Evolutionary conservation across 2,113 vertebrate genomes (phyloP), one percentile per base, ranked within the genome.

Genomic region (Caranx melampygus): DNA sequence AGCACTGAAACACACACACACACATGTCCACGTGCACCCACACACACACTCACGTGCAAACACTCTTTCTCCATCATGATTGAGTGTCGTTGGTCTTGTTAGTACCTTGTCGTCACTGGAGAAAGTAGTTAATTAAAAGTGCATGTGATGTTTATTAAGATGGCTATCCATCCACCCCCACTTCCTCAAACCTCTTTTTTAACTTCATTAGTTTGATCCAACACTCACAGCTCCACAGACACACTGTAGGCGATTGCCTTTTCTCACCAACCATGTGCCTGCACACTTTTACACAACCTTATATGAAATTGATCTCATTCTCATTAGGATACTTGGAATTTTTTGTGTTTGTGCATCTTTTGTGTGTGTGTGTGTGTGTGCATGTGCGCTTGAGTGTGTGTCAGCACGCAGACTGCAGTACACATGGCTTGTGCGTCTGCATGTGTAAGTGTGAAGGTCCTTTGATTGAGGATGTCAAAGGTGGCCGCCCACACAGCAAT

Each of bases 71-170:
- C 44, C 21, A 74, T 86, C 85, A 65, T 80, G 82, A 88, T 79
- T 82, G 89, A 86, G 78, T 78, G 88, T 84, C 61, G 55, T 57
- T 81, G 83, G 86, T 91, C 86, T 90, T 89, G 87, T 92, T 91
- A 90, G 87, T 90, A 90, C 80, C 79, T 91, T 86, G 87, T 88
- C 83, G 59, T 91, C 85, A 83, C 76, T 67, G 74, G 71, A 88
- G 84, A 89, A 89, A 80, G 81, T 85, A 81, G 85, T 84, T 92
- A 89, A 93, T 93, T 92, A 93, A 91, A 91, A 87, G 85, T 79
- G 74, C 69, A 78, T 80, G 83, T 83, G 88, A 89, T 91, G 84
- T 91, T 91, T 91, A 92, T 91, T 91, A 87, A 85, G 85, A 86
- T 81, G 74, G 72, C 84, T 67, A 59, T 78, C 81, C 87, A 80